phyloP scores from a whole-genome alignment of 2,797 vertebrate genomes.

The Spinus pinus region DNA sequence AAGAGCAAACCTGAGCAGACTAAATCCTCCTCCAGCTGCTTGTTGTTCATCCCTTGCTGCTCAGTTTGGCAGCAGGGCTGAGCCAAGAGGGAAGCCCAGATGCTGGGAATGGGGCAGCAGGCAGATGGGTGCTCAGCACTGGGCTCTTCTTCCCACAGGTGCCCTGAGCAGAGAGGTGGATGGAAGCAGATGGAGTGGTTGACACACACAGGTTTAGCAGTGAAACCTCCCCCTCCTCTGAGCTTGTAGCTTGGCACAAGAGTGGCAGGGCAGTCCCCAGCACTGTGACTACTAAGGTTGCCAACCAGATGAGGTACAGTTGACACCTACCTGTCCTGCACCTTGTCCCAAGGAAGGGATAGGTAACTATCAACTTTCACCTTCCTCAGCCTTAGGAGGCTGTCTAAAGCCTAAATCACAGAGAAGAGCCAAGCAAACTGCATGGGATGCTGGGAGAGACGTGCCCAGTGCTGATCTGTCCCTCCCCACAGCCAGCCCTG shows the following conservation, averaged over 20 bases:
- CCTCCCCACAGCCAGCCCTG: not conserved
- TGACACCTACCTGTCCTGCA: not conserved
- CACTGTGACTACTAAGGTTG: not conserved
- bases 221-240: not conserved
- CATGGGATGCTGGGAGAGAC: not conserved
- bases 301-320: not conserved
- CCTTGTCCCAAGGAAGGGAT: not conserved
- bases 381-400: rapidly evolving
- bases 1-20: not conserved
- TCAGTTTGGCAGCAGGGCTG: not conserved
- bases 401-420: not conserved
- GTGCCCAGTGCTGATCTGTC: rapidly evolving
- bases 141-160: not conserved
- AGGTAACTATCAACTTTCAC: not conserved
- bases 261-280: not conserved
- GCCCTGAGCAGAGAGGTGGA: not conserved
- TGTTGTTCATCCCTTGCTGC: not conserved
- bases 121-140: not conserved
- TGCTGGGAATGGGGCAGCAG: not conserved
- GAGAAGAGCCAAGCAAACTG: not conserved
- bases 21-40: conserved; percentile 6
- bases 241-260: rapidly evolving
- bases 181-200: not conserved
- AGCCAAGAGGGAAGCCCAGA: not conserved
- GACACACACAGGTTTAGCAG: not conserved